phyloP scores from a whole-genome alignment of 2,113 vertebrate species.

The Dipodomys merriami region DNA sequence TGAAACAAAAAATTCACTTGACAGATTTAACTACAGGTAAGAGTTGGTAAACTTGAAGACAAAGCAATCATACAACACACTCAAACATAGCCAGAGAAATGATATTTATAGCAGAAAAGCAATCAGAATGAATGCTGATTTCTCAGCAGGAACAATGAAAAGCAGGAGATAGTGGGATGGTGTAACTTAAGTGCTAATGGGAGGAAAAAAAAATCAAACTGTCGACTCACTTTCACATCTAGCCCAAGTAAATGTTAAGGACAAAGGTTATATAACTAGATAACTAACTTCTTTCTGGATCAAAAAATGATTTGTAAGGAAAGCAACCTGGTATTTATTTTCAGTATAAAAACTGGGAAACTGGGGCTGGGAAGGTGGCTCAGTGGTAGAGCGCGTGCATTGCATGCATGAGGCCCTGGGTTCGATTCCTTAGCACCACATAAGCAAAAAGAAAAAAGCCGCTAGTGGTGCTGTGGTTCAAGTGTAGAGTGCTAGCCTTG shows the following conservation, averaged over 20 bases:
- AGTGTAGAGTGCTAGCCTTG: too few species aligned
- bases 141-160: constrained; percentile 14
- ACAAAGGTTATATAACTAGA: neutral
- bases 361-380: too few species aligned
- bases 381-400: too few species aligned
- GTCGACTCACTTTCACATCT: neutral
- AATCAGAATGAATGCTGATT: constrained; percentile 2
- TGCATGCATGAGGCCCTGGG: too few species aligned
- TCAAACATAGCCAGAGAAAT: neutral
- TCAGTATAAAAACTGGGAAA: constrained; percentile 47
- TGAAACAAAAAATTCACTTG: neutral
- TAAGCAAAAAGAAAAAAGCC: too few species aligned
- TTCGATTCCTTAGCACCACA: too few species aligned
- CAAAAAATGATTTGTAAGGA: constrained; percentile 5
- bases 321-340: constrained; percentile 17
- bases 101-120: neutral
- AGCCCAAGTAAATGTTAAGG: constrained; percentile 12
- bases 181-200: neutral
- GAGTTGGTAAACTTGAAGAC: constrained; percentile 6
- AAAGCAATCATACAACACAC: neutral
- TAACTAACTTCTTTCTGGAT: neutral
- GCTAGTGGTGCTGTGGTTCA: too few species aligned
- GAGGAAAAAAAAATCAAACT: neutral
- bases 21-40: neutral
- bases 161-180: neutral